Conservation (phyloP, 2,888 invertebrate species). For the Harmothoe impar region DNA sequence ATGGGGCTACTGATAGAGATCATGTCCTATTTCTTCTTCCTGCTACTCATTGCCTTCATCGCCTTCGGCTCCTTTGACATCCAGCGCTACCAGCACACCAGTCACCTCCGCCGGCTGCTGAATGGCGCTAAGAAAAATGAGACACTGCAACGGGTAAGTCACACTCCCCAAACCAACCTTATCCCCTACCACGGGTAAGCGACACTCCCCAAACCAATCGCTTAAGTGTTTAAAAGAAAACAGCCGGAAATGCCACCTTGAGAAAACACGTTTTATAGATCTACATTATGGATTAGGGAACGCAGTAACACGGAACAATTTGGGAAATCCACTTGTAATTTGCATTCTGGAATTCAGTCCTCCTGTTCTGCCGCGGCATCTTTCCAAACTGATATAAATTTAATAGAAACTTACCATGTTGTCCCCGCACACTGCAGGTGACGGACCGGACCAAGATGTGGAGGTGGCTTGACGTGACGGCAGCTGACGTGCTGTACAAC, state of each 20-base stretch:
- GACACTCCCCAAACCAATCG: too few species aligned
- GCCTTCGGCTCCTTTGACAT: slow-evolving; percentile 62
- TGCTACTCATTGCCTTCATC: slow-evolving; percentile 68
- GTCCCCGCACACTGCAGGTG: background rate
- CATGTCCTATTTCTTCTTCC: slow-evolving; percentile 65
- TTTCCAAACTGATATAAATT: too few species aligned
- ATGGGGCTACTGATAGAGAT: slow-evolving; percentile 61
- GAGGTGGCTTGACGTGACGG: slow-evolving; percentile 52
- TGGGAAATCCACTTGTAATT: too few species aligned
- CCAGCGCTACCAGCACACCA: background rate
- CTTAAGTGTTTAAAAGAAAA: too few species aligned
- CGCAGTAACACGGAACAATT: too few species aligned
- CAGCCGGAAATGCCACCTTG: too few species aligned
- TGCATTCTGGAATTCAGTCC: too few species aligned
- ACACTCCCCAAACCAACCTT: background rate
- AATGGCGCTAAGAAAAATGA: background rate
- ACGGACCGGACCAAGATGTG: slow-evolving; percentile 53
- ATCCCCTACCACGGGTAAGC: too few species aligned
- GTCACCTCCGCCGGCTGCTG: background rate
- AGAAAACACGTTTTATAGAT: too few species aligned
- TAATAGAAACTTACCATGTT: too few species aligned
- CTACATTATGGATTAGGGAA: too few species aligned
- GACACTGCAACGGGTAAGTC: background rate
- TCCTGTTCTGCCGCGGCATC: too few species aligned
- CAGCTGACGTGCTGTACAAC: slow-evolving; percentile 56